phyloP scores from a whole-genome alignment of 1,140 invertebrate species.

The Nymphalis io region DNA sequence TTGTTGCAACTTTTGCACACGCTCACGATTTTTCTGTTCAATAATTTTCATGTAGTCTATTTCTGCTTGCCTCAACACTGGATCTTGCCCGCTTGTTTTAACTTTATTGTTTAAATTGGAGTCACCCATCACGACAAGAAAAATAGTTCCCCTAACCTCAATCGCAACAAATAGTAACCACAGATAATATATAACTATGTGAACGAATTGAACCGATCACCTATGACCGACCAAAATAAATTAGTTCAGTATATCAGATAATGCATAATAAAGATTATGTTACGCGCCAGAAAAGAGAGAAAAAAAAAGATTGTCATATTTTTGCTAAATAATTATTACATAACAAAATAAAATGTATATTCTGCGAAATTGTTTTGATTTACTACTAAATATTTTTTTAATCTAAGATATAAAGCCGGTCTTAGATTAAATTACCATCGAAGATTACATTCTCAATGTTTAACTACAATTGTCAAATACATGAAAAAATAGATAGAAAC shows the following conservation, averaged over 20 bases:
- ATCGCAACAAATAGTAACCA: conserved; percentile 19
- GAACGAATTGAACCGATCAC: not conserved
- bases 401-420: no score
- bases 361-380: no score
- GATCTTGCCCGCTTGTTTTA: conserved; percentile 64
- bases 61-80: conserved; percentile 83
- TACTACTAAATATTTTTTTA: no score
- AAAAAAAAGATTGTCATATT: no score
- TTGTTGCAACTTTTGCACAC: conserved; percentile 84
- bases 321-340: no score
- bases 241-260: not conserved
- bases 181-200: conserved; percentile 1
- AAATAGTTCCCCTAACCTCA: conserved; percentile 55
- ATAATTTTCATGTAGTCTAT: conserved; percentile 89
- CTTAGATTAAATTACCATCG: no score
- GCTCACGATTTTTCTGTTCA: conserved; percentile 86
- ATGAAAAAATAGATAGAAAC: no score
- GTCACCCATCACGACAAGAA: conserved; percentile 70
- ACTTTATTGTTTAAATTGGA: conserved; percentile 65
- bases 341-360: no score
- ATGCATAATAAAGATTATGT: no score
- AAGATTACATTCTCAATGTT: no score
- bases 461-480: no score
- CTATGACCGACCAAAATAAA: not conserved
- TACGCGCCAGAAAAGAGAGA: no score